Base-by-base conservation (phyloP, 2,888 invertebrate genomes). In the Cryptocephalus moraei region DNA sequence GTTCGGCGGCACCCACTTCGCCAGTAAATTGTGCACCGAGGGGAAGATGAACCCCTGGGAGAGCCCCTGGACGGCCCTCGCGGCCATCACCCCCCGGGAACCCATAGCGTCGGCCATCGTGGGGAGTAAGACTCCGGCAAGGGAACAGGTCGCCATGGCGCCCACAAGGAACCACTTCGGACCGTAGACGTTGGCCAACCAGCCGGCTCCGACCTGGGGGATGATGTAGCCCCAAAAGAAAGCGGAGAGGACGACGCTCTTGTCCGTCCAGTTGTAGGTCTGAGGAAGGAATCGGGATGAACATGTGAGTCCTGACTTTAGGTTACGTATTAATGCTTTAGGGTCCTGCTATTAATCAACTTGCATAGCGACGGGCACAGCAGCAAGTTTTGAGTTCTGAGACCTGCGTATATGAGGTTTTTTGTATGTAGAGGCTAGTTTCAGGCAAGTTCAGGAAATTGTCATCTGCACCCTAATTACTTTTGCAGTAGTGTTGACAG, bases 151-250 rank as follows among this genome's bases (percentile, higher is more conserved):
- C 0, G 73, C 56, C 47, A 86, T 75, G 0, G 82, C 71, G 0
- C 70, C 61, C 0, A 75, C 71, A 13, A 84, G 71, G 12, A 91
- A 74, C 49, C 78, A 72, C 63, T 86, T 86, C 0, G 86, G 85
- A 0, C 92, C 91, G 64, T 81, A 81, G 8, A 74, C 74, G 56
- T 82, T 81, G 0, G 89, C 85, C 42, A 92, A 65, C 56, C 82
- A 75, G 0, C 86, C 84, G 0, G 80, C 80, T 0, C 84, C 83
- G 1, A 87, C 68, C 67, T 89, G 89, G 11, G 84, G 80, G 1
- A 83, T 54, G 1, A 85, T 75, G 64, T 89, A 88, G 1, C 88
- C 88, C 85, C 86, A 85, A 68, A 87, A 86, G 67, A 87, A 88
- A 0, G 87, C 83, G 9, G 85, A 86, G 8, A 86, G 69, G 33